Conservation (phyloP, 1,140 invertebrate species). For the Cepaea nemoralis region DNA sequence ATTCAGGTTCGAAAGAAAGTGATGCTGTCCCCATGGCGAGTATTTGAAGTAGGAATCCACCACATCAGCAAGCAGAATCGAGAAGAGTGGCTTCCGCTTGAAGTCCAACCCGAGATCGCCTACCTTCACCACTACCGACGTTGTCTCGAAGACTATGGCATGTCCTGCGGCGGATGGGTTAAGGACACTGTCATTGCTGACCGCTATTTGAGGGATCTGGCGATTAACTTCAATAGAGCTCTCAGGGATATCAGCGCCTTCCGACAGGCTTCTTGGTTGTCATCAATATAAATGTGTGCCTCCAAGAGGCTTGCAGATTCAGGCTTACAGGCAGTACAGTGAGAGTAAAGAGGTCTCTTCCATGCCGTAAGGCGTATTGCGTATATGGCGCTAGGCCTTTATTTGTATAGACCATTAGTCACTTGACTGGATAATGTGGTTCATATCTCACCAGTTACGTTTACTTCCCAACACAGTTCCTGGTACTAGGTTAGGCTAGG, state of each 20-base stretch:
- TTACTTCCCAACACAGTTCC: no score
- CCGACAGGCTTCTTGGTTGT: no score
- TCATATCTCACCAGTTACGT: no score
- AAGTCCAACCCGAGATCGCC: constrained; percentile 78
- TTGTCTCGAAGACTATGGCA: constrained; percentile 63
- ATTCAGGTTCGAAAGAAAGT: constrained; percentile 67
- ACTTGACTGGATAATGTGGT: no score
- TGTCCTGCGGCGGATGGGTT: constrained; percentile 51
- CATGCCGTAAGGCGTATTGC: no score
- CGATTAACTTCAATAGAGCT: background rate
- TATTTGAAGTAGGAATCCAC: constrained; percentile 71
- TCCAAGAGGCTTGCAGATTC: no score
- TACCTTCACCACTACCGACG: constrained; percentile 90
- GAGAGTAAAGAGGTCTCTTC: no score
- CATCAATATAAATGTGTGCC: no score
- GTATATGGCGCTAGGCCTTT: no score
- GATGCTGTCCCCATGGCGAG: constrained; percentile 59
- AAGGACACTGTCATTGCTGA: constrained; percentile 48
- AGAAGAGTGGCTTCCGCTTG: constrained; percentile 49
- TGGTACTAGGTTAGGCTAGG: no score
- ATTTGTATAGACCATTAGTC: no score
- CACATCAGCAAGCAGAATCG: constrained; percentile 65
- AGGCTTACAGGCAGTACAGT: no score
- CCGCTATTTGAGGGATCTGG: constrained; percentile 32
- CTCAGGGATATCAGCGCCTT: background rate